A percentile compares a stretch with the other conserved stretches of the same genome.
Conservation (phyloP, 2,888 invertebrate genomes). For the Eueremaeus valkanovi region DNA sequence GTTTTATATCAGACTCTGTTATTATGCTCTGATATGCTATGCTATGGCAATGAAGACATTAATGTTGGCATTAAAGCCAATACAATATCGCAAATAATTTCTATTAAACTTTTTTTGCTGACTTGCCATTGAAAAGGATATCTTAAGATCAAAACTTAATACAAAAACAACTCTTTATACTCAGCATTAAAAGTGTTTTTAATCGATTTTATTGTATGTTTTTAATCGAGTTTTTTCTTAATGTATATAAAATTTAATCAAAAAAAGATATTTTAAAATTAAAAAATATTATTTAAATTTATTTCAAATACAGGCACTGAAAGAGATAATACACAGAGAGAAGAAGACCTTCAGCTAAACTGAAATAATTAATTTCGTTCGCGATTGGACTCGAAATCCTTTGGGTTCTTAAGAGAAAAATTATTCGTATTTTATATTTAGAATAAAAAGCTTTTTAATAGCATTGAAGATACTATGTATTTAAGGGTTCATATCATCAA, state of each 20-base stretch:
- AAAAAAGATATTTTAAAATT: too few relatives aligned
- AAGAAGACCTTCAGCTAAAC: too few relatives aligned
- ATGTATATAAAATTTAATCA: too few relatives aligned
- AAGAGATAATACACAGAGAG: too few relatives aligned
- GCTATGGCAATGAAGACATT: conserved; percentile 7
- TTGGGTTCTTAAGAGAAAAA: background rate
- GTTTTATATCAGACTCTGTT: conserved; percentile 2
- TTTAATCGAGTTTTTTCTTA: too few relatives aligned
- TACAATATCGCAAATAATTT: background rate
- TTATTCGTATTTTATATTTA: background rate
- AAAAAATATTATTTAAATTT: too few relatives aligned
- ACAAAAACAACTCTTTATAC: background rate
- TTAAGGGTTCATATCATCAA: too few relatives aligned
- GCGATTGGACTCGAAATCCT: background rate
- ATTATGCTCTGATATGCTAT: background rate
- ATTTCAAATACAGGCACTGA: too few relatives aligned
- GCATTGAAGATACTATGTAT: background rate
- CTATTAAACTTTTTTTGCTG: background rate
- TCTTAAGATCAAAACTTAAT: background rate
- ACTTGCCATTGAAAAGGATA: background rate
- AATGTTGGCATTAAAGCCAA: background rate
- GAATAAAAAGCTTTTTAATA: background rate
- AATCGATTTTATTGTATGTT: too few relatives aligned
- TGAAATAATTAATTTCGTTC: background rate
- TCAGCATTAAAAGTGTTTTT: background rate